Conservation (phyloP, 2,888 invertebrate species). For the Thymelicus lineola region DNA sequence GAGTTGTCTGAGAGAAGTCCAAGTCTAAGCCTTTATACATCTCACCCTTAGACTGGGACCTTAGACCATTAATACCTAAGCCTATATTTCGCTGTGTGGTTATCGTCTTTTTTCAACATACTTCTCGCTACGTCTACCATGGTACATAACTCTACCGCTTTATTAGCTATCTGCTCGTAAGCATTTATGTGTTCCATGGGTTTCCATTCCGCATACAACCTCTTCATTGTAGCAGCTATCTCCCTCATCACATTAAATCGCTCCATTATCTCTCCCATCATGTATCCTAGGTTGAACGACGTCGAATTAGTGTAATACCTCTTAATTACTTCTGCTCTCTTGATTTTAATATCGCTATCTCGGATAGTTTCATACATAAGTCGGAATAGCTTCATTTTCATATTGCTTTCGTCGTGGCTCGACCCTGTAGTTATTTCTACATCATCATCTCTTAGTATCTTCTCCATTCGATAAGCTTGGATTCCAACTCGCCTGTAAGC, state of each 20-base stretch:
- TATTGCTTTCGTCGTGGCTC: constrained; percentile 56
- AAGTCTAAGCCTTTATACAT: too few species aligned
- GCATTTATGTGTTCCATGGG: constrained; percentile 75
- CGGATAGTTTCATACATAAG: constrained; percentile 70
- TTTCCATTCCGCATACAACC: constrained; percentile 61
- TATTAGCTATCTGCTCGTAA: constrained; percentile 70
- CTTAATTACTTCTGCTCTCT: constrained; percentile 63
- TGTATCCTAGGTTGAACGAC: constrained; percentile 61
- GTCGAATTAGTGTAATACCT: constrained; percentile 57
- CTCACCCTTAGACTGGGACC: too few species aligned
- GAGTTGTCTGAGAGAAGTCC: too few species aligned
- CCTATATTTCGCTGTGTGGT: background rate
- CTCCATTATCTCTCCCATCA: constrained; percentile 65
- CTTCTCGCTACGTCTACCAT: constrained; percentile 53
- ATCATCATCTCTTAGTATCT: constrained; percentile 2
- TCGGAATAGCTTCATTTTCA: constrained; percentile 67
- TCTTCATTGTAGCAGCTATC: constrained; percentile 56
- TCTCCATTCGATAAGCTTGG: constrained; percentile 32
- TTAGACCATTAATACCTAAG: too few species aligned
- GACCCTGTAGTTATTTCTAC: background rate
- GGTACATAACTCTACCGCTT: constrained; percentile 61
- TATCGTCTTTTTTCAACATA: background rate
- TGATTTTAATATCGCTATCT: constrained; percentile 65
- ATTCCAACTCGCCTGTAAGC: constrained; percentile 43
- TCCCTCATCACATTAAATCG: constrained; percentile 62